Conservation (phyloP, 2,797 vertebrate species). For the Peromyscus eremicus region DNA sequence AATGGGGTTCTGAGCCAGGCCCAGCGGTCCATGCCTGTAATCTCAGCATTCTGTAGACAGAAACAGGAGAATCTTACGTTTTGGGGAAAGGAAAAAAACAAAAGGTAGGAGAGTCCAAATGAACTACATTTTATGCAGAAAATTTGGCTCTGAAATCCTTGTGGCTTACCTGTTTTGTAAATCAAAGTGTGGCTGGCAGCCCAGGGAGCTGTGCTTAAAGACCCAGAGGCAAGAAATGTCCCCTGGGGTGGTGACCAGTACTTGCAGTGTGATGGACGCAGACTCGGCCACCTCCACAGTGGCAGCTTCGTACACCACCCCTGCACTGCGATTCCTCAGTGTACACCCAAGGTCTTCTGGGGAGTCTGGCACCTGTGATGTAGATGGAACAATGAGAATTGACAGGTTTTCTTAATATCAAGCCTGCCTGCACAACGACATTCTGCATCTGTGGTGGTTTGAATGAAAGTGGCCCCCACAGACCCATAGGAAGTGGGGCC, state of each 20-base stretch:
- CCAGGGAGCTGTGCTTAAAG: constrained; percentile 81
- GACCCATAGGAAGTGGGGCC: not conserved
- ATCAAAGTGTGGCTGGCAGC: constrained; percentile 83
- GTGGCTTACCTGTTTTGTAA: constrained; percentile 83
- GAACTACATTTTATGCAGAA: not conserved
- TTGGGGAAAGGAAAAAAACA: not conserved
- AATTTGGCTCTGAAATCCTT: not conserved
- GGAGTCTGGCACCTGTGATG: constrained; percentile 76
- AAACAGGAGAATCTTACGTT: not conserved
- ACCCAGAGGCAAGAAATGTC: constrained; percentile 87
- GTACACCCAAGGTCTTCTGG: constrained; percentile 85
- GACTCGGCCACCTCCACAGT: constrained; percentile 83
- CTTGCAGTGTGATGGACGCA: constrained; percentile 85
- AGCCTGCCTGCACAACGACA: not conserved
- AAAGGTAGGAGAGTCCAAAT: constrained; percentile 28
- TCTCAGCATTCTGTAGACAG: not conserved
- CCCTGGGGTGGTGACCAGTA: constrained; percentile 84
- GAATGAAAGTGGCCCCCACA: not conserved
- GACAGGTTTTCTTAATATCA: not conserved
- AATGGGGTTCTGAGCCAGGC: constrained; percentile 13
- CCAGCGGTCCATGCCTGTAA: not conserved
- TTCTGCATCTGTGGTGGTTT: not conserved
- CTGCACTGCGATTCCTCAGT: constrained; percentile 65
- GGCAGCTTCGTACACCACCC: constrained; percentile 78
- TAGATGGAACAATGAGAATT: not conserved